Percentiles rank a stretch among this genome's conserved stretches.
These are phyloP conservation scores for Noctua janthina DNA, from an alignment of 2,888 invertebrate species.

Conservation along the genomic window DNA sequence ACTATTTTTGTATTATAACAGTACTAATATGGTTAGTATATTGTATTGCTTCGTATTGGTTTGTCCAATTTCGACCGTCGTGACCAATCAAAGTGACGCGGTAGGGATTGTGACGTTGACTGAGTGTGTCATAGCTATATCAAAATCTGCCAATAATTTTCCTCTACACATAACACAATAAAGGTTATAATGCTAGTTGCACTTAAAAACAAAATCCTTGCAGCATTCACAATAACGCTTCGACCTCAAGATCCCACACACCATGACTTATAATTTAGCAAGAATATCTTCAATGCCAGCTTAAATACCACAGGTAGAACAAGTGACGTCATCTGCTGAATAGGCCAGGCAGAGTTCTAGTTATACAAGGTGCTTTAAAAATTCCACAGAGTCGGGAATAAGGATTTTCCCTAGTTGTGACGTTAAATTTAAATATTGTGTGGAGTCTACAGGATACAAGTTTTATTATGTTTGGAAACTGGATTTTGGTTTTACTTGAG, in stretches of 20 bases:
- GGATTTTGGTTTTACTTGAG: background rate
- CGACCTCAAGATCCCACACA: slow-evolving; percentile 18
- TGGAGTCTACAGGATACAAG: background rate
- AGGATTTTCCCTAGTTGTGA: slow-evolving; percentile 15
- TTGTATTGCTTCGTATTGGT: background rate
- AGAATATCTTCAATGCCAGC: slow-evolving; percentile 45
- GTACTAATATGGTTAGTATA: background rate
- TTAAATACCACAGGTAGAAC: background rate
- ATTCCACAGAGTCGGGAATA: background rate
- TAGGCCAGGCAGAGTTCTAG: background rate
- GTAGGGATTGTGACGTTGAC: background rate
- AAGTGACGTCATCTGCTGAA: slow-evolving; percentile 38
- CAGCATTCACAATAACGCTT: background rate
- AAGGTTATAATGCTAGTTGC: background rate
- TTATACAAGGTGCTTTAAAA: background rate
- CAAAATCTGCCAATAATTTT: background rate
- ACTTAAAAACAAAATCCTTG: slow-evolving; percentile 14
- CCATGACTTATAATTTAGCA: slow-evolving; percentile 38
- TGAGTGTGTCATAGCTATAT: background rate
- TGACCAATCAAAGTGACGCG: background rate
- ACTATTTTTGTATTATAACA: background rate
- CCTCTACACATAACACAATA: background rate
- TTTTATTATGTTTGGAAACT: background rate
- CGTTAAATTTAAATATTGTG: slow-evolving; percentile 8
- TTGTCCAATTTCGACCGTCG: background rate